These are phyloP conservation scores for Bettongia penicillata DNA, from an alignment of 2,113 vertebrate species.

Conservation along the genomic window DNA sequence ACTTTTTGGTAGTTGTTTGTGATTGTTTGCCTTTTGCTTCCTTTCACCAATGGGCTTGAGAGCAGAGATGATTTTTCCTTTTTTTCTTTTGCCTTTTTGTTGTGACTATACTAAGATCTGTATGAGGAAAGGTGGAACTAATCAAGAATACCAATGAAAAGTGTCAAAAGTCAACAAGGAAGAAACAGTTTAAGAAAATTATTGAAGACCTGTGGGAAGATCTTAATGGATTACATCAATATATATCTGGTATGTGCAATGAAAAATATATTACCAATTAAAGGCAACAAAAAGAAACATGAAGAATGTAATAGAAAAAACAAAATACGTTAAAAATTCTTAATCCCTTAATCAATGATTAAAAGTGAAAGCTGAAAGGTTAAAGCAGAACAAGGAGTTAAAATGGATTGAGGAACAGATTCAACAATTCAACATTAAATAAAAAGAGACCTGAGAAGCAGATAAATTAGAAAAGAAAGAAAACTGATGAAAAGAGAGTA, in stretches of 20 bases:
- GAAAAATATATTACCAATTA: background rate
- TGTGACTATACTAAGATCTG: background rate
- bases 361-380: background rate
- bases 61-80: background rate
- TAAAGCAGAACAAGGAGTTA: background rate
- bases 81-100: background rate
- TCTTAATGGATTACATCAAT: background rate
- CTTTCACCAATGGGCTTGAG: background rate
- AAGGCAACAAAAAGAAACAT: background rate
- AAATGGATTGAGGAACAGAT: background rate
- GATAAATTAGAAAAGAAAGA: background rate
- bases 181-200: background rate
- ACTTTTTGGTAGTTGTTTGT: background rate
- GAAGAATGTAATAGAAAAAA: background rate
- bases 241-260: background rate
- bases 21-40: background rate
- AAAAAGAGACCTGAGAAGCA: background rate
- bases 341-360: background rate
- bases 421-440: background rate
- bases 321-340: background rate
- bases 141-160: background rate
- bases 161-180: background rate
- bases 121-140: background rate
- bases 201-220: background rate
- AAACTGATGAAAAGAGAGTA: background rate